A percentile compares a stretch with the other conserved stretches of the same genome.
These are phyloP conservation scores for Amiota minor DNA, from an alignment of 2,888 invertebrate species.

Conservation along the genomic window DNA sequence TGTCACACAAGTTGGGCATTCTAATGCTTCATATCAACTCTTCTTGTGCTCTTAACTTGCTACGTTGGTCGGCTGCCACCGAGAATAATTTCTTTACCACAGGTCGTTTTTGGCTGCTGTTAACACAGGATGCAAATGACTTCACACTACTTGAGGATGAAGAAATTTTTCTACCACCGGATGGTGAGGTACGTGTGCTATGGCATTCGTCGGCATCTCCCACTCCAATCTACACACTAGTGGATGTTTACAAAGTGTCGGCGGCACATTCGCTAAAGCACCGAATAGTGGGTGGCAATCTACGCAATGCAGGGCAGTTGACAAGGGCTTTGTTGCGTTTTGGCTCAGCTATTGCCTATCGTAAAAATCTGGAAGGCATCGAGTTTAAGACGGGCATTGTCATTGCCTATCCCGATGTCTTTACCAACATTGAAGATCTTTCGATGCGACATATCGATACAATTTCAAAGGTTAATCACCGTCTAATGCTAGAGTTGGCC, in stretches of 20 bases:
- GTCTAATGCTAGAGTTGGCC: constrained; percentile 68
- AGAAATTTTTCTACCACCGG: constrained; percentile 68
- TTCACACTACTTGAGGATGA: constrained; percentile 52
- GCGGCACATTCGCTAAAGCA: constrained; percentile 55
- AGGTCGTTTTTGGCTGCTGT: constrained; percentile 69
- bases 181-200: constrained; percentile 63
- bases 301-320: constrained; percentile 48
- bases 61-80: constrained; percentile 64
- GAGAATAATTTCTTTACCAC: constrained; percentile 68
- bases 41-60: constrained; percentile 57
- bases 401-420: constrained; percentile 72
- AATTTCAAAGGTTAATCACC: constrained; percentile 73
- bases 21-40: constrained; percentile 60
- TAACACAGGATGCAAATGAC: constrained; percentile 45
- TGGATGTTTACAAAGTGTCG: constrained; percentile 69
- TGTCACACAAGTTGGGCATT: constrained; percentile 64
- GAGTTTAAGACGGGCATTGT: constrained; percentile 69
- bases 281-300: constrained; percentile 45
- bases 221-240: constrained; percentile 40
- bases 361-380: constrained; percentile 69
- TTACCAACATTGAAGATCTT: constrained; percentile 70
- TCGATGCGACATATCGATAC: constrained; percentile 72
- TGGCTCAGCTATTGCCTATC: constrained; percentile 64
- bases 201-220: constrained; percentile 36
- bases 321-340: constrained; percentile 51